Base-by-base conservation (phyloP, 2,113 vertebrate species). In the Ariopsis seemanni region DNA sequence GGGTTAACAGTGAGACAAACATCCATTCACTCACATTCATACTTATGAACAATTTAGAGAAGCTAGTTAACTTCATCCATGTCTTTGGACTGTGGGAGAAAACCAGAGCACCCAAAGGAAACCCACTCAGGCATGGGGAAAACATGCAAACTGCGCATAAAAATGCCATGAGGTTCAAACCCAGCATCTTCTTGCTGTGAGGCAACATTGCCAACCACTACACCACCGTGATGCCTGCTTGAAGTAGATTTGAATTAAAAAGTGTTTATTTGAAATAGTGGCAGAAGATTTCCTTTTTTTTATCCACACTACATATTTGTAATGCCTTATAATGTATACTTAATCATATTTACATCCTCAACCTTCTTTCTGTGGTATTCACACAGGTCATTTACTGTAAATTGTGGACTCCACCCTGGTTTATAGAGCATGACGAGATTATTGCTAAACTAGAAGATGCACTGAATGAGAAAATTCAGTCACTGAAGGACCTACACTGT, bases 341-440 rank as follows among this genome's bases (percentile, higher is more conserved):
- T 53, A n/a, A 52, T 75, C 69, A 17, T 75, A 50, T 78, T 53
- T 55, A 53, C 50, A 78, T 78, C 25, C 20, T n/a, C 2, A 11
- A 6, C 8, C 11, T 27, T 22, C 11, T 63, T 34, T 89, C 78
- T 89, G 85, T 58, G 2, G 18, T 86, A 85, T 84, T 27, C 82
- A 4, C 86, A 88, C 90, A 99, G 97, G 87, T 90, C 0, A 87
- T 89, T n/a, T 96, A 95, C 90, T 93, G 89, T 86, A 94, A 81
- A 34, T 93, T 98, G 81, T 96, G 96, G 42, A 97, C 96, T 53
- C 88, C 90, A 2, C 91, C 82, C 80, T 97, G 97, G 96, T 88
- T 94, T 0, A 89, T 85, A 20, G 91, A 93, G 0, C 86, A 82
- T 0, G 91, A 94, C 25, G 92, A 90, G 53, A 92, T 91, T 85